These are phyloP conservation scores for Streptopelia turtur DNA, from an alignment of 2,797 vertebrate genomes.

Conservation along the genomic window DNA sequence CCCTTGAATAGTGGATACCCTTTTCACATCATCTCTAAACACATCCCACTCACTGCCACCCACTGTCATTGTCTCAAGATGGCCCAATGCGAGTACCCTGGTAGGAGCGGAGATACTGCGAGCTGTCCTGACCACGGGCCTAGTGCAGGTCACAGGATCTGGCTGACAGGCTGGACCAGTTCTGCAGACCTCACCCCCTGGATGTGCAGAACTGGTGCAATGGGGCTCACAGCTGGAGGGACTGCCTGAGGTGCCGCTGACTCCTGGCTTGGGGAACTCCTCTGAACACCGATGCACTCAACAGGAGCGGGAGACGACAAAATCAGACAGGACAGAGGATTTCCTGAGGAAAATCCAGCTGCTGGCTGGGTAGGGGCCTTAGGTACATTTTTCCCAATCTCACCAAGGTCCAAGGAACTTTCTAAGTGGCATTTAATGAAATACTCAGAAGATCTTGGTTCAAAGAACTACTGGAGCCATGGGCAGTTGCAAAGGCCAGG, in stretches of 20 bases:
- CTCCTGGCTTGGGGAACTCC: fast-evolving
- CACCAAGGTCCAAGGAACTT: neutral
- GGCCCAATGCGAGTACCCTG: neutral
- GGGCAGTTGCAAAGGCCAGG: neutral
- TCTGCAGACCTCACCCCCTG: neutral
- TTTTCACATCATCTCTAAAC: neutral
- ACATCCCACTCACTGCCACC: neutral
- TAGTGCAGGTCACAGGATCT: neutral
- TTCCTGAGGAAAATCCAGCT: neutral
- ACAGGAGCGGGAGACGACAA: neutral
- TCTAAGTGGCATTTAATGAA: neutral
- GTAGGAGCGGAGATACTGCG: neutral
- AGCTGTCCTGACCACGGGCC: fast-evolving
- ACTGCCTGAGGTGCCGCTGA: neutral
- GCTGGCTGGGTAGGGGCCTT: neutral
- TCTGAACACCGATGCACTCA: neutral
- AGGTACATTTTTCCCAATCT: neutral
- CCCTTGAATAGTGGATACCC: fast-evolving
- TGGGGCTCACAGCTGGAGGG: neutral
- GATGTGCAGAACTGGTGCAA: neutral
- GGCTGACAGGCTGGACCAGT: neutral
- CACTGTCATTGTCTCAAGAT: neutral
- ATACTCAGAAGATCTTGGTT: neutral
- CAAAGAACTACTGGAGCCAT: neutral
- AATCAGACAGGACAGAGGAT: neutral